Conservation (phyloP, 2,888 invertebrate genomes). For the Eutolmus rufibarbis region DNA sequence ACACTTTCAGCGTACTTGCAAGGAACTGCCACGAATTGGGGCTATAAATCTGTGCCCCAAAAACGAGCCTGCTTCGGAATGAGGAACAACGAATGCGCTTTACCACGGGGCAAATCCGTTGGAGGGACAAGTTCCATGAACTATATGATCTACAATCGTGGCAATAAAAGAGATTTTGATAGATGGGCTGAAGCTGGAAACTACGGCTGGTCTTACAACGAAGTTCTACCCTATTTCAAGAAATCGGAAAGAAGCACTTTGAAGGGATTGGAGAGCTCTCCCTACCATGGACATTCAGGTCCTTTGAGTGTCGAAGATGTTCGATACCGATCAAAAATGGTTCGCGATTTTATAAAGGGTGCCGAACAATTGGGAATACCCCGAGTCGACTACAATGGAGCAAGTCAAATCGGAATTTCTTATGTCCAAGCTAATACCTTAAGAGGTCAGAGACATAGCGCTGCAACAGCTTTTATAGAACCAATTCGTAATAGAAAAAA, state of each 20-base stretch:
- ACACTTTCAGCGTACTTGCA: conserved; percentile 56
- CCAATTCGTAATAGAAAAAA: conserved; percentile 69
- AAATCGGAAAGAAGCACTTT: conserved; percentile 66
- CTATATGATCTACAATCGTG: conserved; percentile 78
- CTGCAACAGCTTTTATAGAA: conserved; percentile 69
- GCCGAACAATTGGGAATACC: conserved; percentile 69
- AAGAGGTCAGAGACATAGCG: conserved; percentile 69
- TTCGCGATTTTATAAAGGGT: conserved; percentile 67
- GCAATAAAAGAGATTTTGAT: conserved; percentile 76
- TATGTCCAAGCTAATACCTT: conserved; percentile 68
- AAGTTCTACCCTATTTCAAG: conserved; percentile 69
- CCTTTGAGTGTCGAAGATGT: conserved; percentile 68
- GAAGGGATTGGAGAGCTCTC: conserved; percentile 59
- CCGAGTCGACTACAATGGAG: conserved; percentile 72
- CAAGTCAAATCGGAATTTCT: conserved; percentile 68
- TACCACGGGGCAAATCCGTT: conserved; percentile 68
- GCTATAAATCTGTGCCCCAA: conserved; percentile 73
- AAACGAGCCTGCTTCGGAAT: conserved; percentile 67
- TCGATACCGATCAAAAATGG: conserved; percentile 64
- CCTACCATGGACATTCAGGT: conserved; percentile 68
- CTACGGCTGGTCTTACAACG: conserved; percentile 74
- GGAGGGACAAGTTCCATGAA: conserved; percentile 71
- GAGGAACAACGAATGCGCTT: conserved; percentile 59
- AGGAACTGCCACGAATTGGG: conserved; percentile 71
- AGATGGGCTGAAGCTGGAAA: conserved; percentile 73